These are phyloP conservation scores for Anabacerthia variegaticeps DNA, from an alignment of 2,797 vertebrate genomes.

Conservation along the genomic window DNA sequence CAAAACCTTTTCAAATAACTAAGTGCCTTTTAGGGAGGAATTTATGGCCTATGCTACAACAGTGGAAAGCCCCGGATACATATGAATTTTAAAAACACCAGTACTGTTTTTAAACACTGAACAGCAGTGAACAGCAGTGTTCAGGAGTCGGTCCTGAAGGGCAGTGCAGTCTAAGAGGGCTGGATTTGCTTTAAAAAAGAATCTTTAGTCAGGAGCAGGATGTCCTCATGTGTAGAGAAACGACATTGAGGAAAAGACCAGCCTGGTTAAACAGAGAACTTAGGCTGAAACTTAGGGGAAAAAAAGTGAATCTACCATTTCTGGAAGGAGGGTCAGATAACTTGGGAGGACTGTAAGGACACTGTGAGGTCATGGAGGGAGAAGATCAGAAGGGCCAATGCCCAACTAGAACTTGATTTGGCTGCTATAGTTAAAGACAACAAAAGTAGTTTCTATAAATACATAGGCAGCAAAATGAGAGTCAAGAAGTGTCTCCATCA, in stretches of 20 bases:
- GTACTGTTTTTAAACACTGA: background rate
- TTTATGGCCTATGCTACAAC: background rate
- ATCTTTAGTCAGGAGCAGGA: background rate
- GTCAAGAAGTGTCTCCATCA: background rate
- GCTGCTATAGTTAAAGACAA: background rate
- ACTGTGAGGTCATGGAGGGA: background rate
- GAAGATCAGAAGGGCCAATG: background rate
- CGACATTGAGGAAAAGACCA: background rate
- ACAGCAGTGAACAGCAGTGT: background rate
- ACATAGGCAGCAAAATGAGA: background rate
- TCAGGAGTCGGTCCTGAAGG: background rate
- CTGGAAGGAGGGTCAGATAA: background rate
- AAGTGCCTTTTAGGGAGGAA: background rate
- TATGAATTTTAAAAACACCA: background rate
- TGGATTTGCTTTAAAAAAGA: background rate
- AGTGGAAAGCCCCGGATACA: background rate
- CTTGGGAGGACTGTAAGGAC: accelerated
- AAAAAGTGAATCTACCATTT: background rate
- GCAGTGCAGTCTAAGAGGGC: background rate
- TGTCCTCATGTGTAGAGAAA: background rate
- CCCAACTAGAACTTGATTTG: background rate
- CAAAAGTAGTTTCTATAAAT: background rate
- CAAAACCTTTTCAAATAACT: conserved; percentile 35
- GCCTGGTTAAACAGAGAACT: background rate
- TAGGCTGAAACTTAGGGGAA: background rate